Conservation (phyloP, 2,888 invertebrate species). For the Tenthredo scrophulariae region DNA sequence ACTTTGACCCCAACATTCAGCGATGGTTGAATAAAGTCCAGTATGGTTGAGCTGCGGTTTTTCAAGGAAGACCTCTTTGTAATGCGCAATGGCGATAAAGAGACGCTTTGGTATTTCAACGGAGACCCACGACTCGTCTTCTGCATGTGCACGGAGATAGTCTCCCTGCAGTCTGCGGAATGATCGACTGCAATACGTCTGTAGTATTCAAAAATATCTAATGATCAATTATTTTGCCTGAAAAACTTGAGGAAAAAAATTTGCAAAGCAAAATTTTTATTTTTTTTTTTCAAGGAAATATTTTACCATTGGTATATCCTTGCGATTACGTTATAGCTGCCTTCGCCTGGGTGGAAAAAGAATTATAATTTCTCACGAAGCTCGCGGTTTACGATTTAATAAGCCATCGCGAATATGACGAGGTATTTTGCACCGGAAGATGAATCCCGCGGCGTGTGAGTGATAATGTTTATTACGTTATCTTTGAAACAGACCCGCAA, state of each 20-base stretch:
- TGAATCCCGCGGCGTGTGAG: background rate
- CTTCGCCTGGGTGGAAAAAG: background rate
- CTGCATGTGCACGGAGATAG: background rate
- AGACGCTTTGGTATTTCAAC: constrained; percentile 65
- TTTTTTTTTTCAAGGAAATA: too few species aligned
- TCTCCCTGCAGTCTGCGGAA: background rate
- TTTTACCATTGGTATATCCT: background rate
- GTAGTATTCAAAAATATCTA: background rate
- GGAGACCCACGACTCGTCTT: constrained; percentile 51
- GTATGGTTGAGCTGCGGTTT: constrained; percentile 58
- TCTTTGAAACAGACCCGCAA: background rate
- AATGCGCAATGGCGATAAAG: constrained; percentile 64
- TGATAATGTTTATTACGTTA: background rate
- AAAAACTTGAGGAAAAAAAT: background rate
- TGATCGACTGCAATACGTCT: background rate
- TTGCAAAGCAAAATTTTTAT: background rate
- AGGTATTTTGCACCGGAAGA: background rate
- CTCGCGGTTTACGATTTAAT: background rate
- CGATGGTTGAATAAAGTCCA: constrained; percentile 57
- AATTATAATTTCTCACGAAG: background rate
- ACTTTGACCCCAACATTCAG: constrained; percentile 25
- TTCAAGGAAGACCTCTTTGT: constrained; percentile 64
- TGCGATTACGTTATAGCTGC: background rate
- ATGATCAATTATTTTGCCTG: background rate
- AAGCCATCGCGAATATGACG: background rate